A percentile compares a stretch with the other conserved stretches of the same genome.
Evolutionary conservation across 2,888 invertebrate species (phyloP).

Genomic region (Lasioglossum pauxillum): DNA sequence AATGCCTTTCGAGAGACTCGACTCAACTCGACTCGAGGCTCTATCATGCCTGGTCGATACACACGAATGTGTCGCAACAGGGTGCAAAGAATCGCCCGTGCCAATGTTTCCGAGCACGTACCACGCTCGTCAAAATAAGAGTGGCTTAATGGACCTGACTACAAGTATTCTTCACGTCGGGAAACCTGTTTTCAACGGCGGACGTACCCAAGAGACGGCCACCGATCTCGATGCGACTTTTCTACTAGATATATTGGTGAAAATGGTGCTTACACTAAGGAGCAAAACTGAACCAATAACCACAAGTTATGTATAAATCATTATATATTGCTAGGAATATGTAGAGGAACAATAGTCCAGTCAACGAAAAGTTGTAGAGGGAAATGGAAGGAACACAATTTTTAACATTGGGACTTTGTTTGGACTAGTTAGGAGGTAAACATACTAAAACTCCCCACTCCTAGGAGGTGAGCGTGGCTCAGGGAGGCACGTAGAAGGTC

Average conservation of each 20-base stretch:
- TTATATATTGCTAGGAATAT: no score
- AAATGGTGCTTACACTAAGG: not conserved
- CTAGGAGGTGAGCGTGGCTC: no score
- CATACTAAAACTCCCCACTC: no score
- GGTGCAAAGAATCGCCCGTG: slow-evolving; percentile 1
- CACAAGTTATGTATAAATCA: no score
- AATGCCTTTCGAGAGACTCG: slow-evolving; percentile 49
- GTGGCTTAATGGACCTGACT: slow-evolving; percentile 7
- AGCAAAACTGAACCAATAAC: no score
- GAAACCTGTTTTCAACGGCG: not conserved
- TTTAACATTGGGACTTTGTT: no score
- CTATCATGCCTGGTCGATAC: slow-evolving; percentile 32
- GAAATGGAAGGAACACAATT: no score
- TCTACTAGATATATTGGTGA: not conserved
- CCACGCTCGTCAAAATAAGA: not conserved
- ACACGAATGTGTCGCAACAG: slow-evolving; percentile 3
- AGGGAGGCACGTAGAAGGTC: no score
- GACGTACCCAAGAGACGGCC: not conserved
- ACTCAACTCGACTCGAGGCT: slow-evolving; percentile 25
- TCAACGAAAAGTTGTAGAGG: no score
- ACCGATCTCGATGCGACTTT: not conserved
- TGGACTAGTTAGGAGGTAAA: no score
- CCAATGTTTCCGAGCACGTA: slow-evolving; percentile 36
- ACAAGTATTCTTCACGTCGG: not conserved
- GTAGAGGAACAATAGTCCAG: no score